phyloP scores from a whole-genome alignment of 2,888 invertebrate species.

The Acheta domesticus region DNA sequence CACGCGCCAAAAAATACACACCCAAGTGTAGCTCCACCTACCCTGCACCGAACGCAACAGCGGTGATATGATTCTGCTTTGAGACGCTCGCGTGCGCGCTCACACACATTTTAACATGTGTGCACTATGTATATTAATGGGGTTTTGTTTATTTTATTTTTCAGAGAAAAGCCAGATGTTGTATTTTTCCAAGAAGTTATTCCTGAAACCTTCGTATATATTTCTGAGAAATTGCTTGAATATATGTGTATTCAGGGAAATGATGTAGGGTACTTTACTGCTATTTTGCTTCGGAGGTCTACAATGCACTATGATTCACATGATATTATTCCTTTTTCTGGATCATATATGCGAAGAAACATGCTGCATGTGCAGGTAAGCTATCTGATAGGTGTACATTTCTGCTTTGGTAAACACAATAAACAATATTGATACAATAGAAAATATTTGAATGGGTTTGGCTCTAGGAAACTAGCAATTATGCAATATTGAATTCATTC shows the following conservation, averaged over 20 bases:
- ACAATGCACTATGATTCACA: slow-evolving; percentile 47
- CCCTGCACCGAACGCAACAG: too few species aligned
- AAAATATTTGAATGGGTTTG: too few species aligned
- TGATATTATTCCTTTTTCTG: slow-evolving; percentile 48
- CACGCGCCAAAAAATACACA: too few species aligned
- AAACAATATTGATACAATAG: too few species aligned
- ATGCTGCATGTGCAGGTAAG: slow-evolving; percentile 51
- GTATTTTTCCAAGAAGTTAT: slow-evolving; percentile 60
- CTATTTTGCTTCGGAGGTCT: slow-evolving; percentile 47
- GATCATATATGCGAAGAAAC: slow-evolving; percentile 53
- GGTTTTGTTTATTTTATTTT: slow-evolving; percentile 23
- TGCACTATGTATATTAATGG: too few species aligned
- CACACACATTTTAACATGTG: too few species aligned
- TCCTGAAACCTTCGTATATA: slow-evolving; percentile 46
- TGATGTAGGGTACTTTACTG: slow-evolving; percentile 48
- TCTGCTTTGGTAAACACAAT: too few species aligned
- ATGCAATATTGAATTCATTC: too few species aligned
- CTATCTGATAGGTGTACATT: neutral
- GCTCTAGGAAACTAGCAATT: too few species aligned
- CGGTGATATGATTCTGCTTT: too few species aligned
- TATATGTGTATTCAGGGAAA: slow-evolving; percentile 47
- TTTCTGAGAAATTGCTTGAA: slow-evolving; percentile 47
- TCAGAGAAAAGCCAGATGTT: slow-evolving; percentile 54
- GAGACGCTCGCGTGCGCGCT: too few species aligned
- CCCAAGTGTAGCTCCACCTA: too few species aligned